phyloP scores from a whole-genome alignment of 2,888 invertebrate species.

The Eubasilissa splendida region DNA sequence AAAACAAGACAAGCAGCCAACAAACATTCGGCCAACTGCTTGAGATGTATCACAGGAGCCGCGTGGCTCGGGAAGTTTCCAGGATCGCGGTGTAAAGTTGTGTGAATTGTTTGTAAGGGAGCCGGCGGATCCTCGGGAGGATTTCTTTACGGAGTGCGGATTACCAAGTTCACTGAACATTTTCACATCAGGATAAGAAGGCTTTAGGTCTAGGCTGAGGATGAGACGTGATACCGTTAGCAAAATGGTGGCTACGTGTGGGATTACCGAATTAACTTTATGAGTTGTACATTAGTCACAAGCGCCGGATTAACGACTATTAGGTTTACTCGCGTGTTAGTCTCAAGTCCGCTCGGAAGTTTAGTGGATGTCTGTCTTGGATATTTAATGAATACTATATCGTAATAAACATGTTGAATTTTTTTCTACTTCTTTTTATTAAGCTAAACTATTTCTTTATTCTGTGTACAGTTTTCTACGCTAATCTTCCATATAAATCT shows the following conservation, averaged over 20 bases:
- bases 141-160: conserved; percentile 44
- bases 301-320: conserved; percentile 28
- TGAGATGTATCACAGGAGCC: conserved; percentile 30
- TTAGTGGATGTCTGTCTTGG: too few species aligned
- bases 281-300: conserved; percentile 38
- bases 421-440: too few species aligned
- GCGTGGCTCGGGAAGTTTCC: conserved; percentile 5
- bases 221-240: conserved; percentile 49
- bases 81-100: conserved; percentile 34
- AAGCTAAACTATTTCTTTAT: too few species aligned
- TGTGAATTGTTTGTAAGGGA: conserved; percentile 42
- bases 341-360: too few species aligned
- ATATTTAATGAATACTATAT: too few species aligned
- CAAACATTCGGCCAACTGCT: conserved; percentile 28
- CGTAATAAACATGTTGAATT: too few species aligned
- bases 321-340: neutral
- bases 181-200: conserved; percentile 45
- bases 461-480: too few species aligned
- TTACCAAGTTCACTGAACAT: conserved; percentile 48
- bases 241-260: conserved; percentile 43
- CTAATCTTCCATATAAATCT: too few species aligned
- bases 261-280: conserved; percentile 39
- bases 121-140: conserved; percentile 26
- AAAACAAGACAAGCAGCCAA: conserved; percentile 20
- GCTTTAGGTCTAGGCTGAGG: conserved; percentile 39